Percentiles rank a stretch among this genome's conserved stretches.
phyloP scores from a whole-genome alignment of 2,113 vertebrate genomes.

The Mirounga angustirostris region DNA sequence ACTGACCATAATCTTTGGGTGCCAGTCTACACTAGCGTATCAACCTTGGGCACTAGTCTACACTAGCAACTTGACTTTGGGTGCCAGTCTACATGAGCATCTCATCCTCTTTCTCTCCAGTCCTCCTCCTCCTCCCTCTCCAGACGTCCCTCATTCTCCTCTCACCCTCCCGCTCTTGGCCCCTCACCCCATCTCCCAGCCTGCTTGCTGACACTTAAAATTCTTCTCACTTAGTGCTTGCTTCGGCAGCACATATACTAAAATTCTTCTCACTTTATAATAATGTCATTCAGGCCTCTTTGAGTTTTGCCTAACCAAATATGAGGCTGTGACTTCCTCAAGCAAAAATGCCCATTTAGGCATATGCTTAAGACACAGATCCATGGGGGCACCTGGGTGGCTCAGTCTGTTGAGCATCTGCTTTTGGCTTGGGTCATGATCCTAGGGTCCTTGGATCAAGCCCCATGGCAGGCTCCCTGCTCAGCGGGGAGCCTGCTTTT shows the following conservation, averaged over 20 bases:
- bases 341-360: not conserved
- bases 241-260: too few relatives aligned
- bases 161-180: not conserved
- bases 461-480: too few relatives aligned
- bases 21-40: not conserved
- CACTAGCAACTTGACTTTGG: too few relatives aligned
- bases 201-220: not conserved
- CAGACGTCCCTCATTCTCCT: not conserved
- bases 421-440: too few relatives aligned
- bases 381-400: too few relatives aligned
- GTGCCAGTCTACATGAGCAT: rapidly evolving
- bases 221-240: not conserved
- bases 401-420: too few relatives aligned
- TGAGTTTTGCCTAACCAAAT: not conserved
- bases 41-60: too few relatives aligned
- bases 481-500: too few relatives aligned
- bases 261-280: not conserved
- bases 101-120: not conserved
- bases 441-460: too few relatives aligned
- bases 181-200: not conserved
- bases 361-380: not conserved
- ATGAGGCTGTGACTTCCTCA: not conserved
- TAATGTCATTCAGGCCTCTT: not conserved
- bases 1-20: too few relatives aligned
- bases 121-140: not conserved